These are phyloP conservation scores for Rhimphoctona megacephalus DNA, from an alignment of 2,888 invertebrate genomes.

Conservation along the genomic window DNA sequence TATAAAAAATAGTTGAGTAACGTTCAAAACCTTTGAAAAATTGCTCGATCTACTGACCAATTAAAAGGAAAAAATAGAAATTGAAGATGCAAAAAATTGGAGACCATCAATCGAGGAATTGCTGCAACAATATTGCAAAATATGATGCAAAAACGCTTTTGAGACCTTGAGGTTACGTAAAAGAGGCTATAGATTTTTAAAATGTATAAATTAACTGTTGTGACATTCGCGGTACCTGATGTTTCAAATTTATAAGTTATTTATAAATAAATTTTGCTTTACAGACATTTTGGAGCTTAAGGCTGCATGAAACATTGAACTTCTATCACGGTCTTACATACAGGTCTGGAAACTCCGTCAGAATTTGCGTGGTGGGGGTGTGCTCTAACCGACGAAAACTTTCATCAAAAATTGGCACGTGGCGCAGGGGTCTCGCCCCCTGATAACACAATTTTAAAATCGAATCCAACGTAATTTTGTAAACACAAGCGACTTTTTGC, in stretches of 20 bases:
- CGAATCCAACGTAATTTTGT: no score
- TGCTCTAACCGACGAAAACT: no score
- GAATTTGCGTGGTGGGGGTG: no score
- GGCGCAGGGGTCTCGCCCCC: no score
- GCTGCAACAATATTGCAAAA: constrained; percentile 29
- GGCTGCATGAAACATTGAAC: neutral
- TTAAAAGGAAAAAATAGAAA: no score
- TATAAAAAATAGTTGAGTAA: neutral
- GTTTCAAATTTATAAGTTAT: neutral
- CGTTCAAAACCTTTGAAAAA: neutral
- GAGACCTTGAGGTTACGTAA: constrained; percentile 66
- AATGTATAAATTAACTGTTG: neutral
- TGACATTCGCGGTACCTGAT: neutral
- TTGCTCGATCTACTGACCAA: neutral
- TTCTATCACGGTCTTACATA: no score
- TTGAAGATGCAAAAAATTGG: neutral
- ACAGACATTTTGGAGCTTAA: neutral
- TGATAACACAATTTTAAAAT: no score
- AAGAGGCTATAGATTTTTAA: constrained; percentile 49
- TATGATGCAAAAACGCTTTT: constrained; percentile 22
- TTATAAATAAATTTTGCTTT: neutral
- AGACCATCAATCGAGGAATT: neutral
- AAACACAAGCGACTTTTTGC: no score
- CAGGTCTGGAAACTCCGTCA: no score
- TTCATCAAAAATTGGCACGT: no score